These are phyloP conservation scores for Merodon equestris DNA, from an alignment of 2,888 invertebrate genomes.

Conservation along the genomic window DNA sequence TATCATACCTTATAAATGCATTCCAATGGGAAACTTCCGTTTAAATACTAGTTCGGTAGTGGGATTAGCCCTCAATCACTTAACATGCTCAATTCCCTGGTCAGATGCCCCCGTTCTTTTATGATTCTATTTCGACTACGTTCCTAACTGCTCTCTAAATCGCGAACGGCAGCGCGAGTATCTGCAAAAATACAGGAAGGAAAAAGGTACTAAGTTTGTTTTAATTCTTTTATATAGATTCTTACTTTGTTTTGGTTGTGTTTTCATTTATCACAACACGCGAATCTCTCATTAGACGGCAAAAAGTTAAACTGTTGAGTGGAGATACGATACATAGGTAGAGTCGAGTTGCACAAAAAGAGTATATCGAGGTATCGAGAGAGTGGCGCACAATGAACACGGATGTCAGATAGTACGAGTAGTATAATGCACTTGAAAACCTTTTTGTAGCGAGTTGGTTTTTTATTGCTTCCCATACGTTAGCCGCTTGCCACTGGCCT, in stretches of 20 bases:
- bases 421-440: constrained; percentile 57
- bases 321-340: neutral
- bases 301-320: constrained; percentile 46
- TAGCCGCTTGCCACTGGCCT: constrained; percentile 12
- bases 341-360: neutral
- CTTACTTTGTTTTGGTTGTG: constrained; percentile 22
- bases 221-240: constrained; percentile 51
- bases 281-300: constrained; percentile 58
- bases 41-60: neutral
- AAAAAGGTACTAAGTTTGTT: constrained; percentile 61
- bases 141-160: neutral
- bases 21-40: no score
- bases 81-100: neutral
- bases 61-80: constrained; percentile 52
- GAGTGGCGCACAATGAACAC: constrained; percentile 42
- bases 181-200: constrained; percentile 25
- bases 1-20: no score
- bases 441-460: constrained; percentile 24
- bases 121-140: constrained; percentile 1
- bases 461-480: constrained; percentile 52
- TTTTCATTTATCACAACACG: constrained; percentile 60
- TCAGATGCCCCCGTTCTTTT: no score
- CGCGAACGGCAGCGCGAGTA: neutral
- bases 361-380: constrained; percentile 3
- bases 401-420: constrained; percentile 26